A percentile compares a stretch with the other conserved stretches of the same genome.
Evolutionary conservation across 2,113 vertebrate genomes (phyloP).

Genomic region (Heliornis fulica): DNA sequence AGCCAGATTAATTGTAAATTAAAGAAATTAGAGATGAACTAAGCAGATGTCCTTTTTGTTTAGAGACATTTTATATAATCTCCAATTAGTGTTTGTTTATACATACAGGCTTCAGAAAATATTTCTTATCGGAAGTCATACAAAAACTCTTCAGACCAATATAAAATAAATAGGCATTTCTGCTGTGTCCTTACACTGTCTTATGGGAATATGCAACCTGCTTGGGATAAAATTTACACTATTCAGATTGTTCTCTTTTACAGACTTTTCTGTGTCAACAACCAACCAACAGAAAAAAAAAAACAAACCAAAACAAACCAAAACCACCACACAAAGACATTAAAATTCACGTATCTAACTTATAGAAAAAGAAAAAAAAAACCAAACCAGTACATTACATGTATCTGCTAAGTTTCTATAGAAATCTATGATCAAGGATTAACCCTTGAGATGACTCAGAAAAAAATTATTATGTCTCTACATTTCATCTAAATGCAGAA

Average conservation of each 20-base stretch:
- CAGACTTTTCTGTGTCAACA: background rate
- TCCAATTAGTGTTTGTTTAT: background rate
- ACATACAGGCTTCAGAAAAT: background rate
- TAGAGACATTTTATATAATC: background rate
- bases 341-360: background rate
- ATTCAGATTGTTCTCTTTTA: background rate
- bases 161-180: background rate
- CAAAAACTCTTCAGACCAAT: background rate
- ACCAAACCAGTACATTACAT: background rate
- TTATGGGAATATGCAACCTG: background rate
- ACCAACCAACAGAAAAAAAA: background rate
- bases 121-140: background rate
- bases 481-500: background rate
- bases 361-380: background rate
- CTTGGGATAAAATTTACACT: background rate
- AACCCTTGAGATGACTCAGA: background rate
- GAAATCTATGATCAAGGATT: background rate
- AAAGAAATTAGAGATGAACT: background rate
- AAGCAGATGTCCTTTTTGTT: background rate
- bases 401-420: background rate
- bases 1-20: background rate
- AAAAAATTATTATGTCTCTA: background rate
- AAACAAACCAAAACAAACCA: too few relatives aligned
- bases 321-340: too few relatives aligned
- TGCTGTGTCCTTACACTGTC: background rate